Percentiles rank a stretch among this genome's conserved stretches.
Conservation (phyloP, 2,888 invertebrate species). For the Andrena minutula region DNA sequence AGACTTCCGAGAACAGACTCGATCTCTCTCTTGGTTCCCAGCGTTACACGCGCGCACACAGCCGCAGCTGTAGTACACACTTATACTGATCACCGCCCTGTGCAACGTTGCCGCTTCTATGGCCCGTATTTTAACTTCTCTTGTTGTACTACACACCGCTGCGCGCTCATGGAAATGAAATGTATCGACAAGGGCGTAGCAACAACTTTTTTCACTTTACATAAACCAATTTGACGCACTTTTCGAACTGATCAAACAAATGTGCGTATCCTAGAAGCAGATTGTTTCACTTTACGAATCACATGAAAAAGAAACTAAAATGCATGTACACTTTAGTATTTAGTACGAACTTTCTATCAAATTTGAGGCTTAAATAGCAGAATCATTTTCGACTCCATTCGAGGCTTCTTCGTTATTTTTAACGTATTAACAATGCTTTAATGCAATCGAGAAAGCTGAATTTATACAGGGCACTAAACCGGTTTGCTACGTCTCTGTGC, state of each 20-base stretch:
- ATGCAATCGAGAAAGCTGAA: neutral
- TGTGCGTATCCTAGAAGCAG: neutral
- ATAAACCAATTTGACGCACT: neutral
- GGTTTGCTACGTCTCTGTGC: conserved; percentile 52
- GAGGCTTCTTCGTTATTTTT: neutral
- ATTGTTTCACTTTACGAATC: too few species aligned
- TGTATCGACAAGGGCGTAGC: conserved; percentile 60
- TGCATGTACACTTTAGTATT: neutral
- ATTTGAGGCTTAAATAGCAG: neutral
- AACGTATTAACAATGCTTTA: conserved; percentile 1
- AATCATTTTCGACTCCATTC: neutral
- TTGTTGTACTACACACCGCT: conserved; percentile 63
- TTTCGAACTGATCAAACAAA: neutral
- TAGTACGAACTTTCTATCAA: neutral
- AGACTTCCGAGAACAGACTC: conserved; percentile 59
- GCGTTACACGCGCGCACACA: conserved; percentile 22
- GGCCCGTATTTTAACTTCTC: conserved; percentile 68
- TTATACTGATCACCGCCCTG: conserved; percentile 49
- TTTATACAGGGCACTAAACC: conserved; percentile 49
- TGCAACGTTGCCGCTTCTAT: conserved; percentile 68
- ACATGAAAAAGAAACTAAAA: neutral
- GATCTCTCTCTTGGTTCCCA: conserved; percentile 35
- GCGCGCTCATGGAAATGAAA: conserved; percentile 58
- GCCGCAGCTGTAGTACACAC: conserved; percentile 28
- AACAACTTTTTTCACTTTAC: conserved; percentile 10